Percentiles rank a stretch among this genome's conserved stretches.
These are phyloP conservation scores for Philopotamus ludificatus DNA, from an alignment of 1,140 invertebrate species.

Conservation along the genomic window DNA sequence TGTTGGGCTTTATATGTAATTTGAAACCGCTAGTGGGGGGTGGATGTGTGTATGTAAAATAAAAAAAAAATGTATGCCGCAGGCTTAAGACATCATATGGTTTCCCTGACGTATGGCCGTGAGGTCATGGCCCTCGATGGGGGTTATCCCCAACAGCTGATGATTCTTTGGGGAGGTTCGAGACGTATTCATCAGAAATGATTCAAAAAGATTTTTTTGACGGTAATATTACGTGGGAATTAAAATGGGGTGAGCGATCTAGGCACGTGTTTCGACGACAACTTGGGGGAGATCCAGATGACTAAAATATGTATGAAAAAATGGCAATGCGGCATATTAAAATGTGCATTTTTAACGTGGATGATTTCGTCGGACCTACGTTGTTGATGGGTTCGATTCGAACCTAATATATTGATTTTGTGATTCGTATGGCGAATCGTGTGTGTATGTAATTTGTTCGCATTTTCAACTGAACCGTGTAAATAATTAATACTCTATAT, in stretches of 20 bases:
- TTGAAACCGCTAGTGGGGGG: background rate
- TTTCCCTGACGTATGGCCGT: background rate
- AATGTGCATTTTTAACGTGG: background rate
- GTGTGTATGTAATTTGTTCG: background rate
- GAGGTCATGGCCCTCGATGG: background rate
- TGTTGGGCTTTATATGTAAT: constrained; percentile 1
- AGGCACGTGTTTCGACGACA: background rate
- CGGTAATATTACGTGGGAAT: background rate
- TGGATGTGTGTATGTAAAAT: background rate
- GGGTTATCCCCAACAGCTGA: constrained; percentile 6
- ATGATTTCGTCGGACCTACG: no score
- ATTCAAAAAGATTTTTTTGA: background rate
- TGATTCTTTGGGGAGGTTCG: background rate
- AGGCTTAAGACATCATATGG: constrained; percentile 4
- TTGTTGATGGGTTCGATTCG: no score
- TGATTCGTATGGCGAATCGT: background rate
- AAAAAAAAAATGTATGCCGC: background rate
- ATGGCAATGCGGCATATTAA: background rate
- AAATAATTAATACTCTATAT: constrained; percentile 18
- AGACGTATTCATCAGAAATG: background rate
- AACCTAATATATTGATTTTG: constrained; percentile 5
- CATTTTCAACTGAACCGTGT: background rate
- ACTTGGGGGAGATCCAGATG: background rate
- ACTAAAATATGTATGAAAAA: background rate
- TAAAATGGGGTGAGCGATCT: no score